phyloP scores from a whole-genome alignment of 2,888 invertebrate species.

The Temnothorax rugatulus region DNA sequence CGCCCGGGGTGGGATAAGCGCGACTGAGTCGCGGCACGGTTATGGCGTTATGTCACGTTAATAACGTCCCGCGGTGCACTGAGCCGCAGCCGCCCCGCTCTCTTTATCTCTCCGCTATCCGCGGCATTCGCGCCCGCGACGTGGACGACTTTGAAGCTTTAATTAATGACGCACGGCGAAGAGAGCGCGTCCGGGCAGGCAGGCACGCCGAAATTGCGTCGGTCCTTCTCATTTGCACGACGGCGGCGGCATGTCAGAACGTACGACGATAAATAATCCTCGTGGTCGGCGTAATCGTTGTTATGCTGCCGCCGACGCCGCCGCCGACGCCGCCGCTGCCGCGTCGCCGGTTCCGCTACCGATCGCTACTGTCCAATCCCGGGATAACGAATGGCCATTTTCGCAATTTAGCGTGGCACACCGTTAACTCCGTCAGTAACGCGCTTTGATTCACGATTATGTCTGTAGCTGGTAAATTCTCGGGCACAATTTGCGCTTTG shows the following conservation, averaged over 20 bases:
- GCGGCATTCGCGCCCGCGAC: conserved; percentile 70
- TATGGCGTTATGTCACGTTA: conserved; percentile 83
- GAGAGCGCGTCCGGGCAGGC: conserved; percentile 56
- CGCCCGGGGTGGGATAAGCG: conserved; percentile 44
- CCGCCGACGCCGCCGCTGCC: conserved; percentile 19
- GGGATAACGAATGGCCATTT: conserved; percentile 44
- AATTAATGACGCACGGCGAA: conserved; percentile 79
- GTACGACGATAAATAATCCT: conserved; percentile 73
- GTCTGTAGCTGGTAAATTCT: not conserved
- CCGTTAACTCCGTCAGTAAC: conserved; percentile 23
- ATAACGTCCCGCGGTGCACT: conserved; percentile 76
- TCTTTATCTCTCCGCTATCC: conserved; percentile 78
- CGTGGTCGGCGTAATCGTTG: conserved; percentile 67
- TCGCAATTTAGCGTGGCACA: conserved; percentile 43
- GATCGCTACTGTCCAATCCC: conserved; percentile 60
- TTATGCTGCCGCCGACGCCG: conserved; percentile 23
- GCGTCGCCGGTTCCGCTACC: conserved; percentile 51
- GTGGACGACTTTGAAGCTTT: conserved; percentile 81
- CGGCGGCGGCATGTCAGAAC: conserved; percentile 51
- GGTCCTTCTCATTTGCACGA: conserved; percentile 69
- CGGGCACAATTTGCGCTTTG: not conserved
- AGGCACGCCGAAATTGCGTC: conserved; percentile 73
- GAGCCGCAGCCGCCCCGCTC: conserved; percentile 60
- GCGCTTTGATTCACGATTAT: conserved; percentile 32
- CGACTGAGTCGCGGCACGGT: conserved; percentile 62